Conservation (phyloP, 2,888 invertebrate genomes). For the Lathronympha strigana region DNA sequence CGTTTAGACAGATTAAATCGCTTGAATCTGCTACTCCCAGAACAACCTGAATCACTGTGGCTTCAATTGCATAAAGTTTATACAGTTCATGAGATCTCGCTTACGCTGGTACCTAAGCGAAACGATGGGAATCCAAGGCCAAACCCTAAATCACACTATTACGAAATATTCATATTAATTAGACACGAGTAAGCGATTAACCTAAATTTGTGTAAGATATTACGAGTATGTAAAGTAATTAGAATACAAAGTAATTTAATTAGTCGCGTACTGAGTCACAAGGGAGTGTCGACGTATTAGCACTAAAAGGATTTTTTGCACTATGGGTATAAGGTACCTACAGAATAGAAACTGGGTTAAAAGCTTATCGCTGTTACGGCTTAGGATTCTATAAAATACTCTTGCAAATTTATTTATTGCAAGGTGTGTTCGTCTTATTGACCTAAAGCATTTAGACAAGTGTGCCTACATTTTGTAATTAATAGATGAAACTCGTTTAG, state of each 20-base stretch:
- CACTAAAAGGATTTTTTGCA: conserved; percentile 65
- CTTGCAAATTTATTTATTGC: conserved; percentile 4
- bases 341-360: conserved; percentile 62
- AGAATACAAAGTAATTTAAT: conserved; percentile 45
- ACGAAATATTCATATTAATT: conserved; percentile 10
- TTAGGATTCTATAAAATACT: conserved; percentile 43
- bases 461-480: too few relatives aligned
- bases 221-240: conserved; percentile 19
- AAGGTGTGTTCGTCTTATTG: conserved; percentile 2
- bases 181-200: neutral
- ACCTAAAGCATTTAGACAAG: neutral
- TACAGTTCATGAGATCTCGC: neutral
- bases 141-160: conserved; percentile 2
- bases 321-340: conserved; percentile 52
- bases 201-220: conserved; percentile 11
- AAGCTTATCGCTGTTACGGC: conserved; percentile 68
- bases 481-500: too few relatives aligned
- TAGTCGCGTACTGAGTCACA: conserved; percentile 53
- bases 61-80: neutral
- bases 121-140: neutral
- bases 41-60: neutral
- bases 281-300: conserved; percentile 51
- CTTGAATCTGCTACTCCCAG: neutral
- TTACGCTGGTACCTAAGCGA: neutral
- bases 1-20: conserved; percentile 40